Percentiles rank a stretch among this genome's conserved stretches.
phyloP scores from a whole-genome alignment of 2,113 vertebrate species.

The Phalacrocorax brasilianus region DNA sequence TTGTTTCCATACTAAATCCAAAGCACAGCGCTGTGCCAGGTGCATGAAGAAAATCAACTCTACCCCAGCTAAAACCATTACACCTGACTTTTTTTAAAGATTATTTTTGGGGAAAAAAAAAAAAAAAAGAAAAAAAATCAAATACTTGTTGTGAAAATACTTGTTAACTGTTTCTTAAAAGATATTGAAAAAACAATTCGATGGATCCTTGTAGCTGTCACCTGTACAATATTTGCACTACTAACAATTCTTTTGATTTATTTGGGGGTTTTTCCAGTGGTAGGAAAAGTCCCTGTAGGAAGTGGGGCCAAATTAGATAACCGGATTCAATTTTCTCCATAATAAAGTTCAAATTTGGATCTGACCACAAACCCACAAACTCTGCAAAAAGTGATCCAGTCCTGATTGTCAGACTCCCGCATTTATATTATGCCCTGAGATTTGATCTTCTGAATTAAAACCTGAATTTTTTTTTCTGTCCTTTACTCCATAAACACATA shows the following conservation, averaged over 20 bases:
- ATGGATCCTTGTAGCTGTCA: neutral
- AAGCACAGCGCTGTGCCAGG: too few species aligned
- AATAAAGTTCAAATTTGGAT: neutral
- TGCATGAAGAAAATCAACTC: too few species aligned
- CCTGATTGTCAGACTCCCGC: neutral
- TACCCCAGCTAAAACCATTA: too few species aligned
- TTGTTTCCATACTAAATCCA: too few species aligned
- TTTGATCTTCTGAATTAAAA: neutral
- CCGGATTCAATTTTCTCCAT: neutral
- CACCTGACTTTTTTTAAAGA: fast-evolving
- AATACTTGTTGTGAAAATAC: neutral
- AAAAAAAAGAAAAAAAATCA: neutral
- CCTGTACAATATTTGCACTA: neutral
- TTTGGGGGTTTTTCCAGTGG: neutral
- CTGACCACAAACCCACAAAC: neutral
- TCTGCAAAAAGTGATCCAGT: neutral
- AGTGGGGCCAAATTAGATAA: neutral
- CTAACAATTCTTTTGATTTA: neutral
- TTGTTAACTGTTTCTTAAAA: neutral
- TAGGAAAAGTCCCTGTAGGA: neutral
- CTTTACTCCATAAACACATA: neutral
- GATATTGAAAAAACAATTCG: neutral
- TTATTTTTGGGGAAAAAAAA: neutral
- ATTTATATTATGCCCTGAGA: neutral
- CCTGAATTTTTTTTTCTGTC: neutral